These are phyloP conservation scores for Leptothorax acervorum DNA, from an alignment of 2,888 invertebrate species.

Conservation along the genomic window DNA sequence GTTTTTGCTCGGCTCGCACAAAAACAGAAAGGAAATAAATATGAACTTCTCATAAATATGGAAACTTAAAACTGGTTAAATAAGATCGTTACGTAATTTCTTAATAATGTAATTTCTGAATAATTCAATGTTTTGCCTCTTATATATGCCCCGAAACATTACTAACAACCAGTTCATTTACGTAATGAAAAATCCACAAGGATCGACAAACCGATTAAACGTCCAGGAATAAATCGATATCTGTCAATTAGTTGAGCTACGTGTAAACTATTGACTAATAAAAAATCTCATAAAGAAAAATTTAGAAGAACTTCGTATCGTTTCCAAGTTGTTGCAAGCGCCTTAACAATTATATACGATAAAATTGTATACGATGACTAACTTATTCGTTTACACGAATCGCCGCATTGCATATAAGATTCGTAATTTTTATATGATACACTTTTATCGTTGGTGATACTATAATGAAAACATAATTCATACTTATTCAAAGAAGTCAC, in stretches of 20 bases:
- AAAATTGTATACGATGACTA: background rate
- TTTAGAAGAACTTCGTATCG: background rate
- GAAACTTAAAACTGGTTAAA: background rate
- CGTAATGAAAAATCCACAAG: background rate
- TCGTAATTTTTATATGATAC: background rate
- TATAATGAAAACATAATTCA: background rate
- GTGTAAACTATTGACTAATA: background rate
- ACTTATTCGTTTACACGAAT: background rate
- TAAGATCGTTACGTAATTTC: background rate
- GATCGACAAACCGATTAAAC: background rate
- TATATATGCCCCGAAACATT: background rate
- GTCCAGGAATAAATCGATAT: background rate
- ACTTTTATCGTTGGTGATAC: background rate
- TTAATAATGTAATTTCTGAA: background rate
- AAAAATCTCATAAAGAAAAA: background rate
- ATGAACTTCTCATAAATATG: background rate
- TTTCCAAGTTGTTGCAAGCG: background rate
- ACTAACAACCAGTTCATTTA: background rate
- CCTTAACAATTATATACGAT: background rate
- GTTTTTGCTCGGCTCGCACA: background rate
- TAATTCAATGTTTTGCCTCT: background rate
- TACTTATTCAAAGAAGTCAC: background rate
- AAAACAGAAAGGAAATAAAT: background rate
- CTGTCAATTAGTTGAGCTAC: background rate
- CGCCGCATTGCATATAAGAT: background rate